A percentile compares a stretch with the other conserved stretches of the same genome.
These are phyloP conservation scores for Ashinkailepas kermadecensis DNA, from an alignment of 2,888 invertebrate genomes.

Conservation along the genomic window DNA sequence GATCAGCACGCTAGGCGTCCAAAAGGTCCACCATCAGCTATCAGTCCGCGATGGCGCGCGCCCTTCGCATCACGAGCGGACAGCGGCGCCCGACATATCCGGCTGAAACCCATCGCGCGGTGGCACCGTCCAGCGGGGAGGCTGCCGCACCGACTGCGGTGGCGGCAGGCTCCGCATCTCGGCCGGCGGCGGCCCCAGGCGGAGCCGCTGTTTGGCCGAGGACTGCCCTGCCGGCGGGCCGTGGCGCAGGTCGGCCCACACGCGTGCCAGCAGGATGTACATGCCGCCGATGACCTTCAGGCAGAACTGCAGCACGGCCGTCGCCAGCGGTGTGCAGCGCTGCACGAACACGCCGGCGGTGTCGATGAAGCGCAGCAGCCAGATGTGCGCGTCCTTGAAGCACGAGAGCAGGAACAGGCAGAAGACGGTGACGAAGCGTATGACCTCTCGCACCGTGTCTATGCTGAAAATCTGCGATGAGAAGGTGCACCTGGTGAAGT, in stretches of 20 bases:
- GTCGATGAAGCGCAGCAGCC: neutral
- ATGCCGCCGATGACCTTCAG: constrained; percentile 1
- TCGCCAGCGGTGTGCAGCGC: neutral
- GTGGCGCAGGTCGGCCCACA: constrained; percentile 25
- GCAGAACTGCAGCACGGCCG: constrained; percentile 15
- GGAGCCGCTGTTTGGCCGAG: neutral
- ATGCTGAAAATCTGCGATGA: neutral
- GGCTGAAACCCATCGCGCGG: too few species aligned
- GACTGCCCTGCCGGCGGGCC: constrained; percentile 32
- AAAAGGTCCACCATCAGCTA: too few species aligned
- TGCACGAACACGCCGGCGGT: neutral
- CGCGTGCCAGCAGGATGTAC: constrained; percentile 48
- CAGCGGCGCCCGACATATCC: too few species aligned
- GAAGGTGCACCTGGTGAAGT: neutral
- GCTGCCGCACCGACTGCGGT: too few species aligned
- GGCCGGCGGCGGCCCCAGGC: too few species aligned
- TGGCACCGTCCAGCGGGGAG: too few species aligned
- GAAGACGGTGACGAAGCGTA: neutral
- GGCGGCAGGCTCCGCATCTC: too few species aligned
- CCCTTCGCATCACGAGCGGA: too few species aligned
- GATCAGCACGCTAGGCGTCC: too few species aligned
- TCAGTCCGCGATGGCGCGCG: too few species aligned
- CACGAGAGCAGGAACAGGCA: neutral
- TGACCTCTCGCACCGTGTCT: neutral
- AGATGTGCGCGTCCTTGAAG: constrained; percentile 10